Conservation (phyloP, 2,113 vertebrate genomes). For the Aviceda subcristata region DNA sequence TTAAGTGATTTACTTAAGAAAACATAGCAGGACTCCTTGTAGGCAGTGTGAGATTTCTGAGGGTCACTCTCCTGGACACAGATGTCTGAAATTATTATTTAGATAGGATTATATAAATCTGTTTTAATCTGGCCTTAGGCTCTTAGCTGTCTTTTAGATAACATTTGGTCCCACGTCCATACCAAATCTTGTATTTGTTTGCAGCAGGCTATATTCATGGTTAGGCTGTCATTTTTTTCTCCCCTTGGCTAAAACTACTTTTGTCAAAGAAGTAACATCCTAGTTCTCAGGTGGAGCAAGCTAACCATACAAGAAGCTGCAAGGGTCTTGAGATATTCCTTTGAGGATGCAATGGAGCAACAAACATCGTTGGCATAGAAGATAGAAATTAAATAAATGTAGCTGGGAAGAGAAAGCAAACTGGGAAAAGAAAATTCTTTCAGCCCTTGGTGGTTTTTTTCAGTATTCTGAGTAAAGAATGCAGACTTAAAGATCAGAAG, state of each 20-base stretch:
- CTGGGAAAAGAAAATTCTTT: not conserved
- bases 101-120: not conserved
- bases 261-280: not conserved
- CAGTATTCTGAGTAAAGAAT: not conserved
- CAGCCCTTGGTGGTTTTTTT: rapidly evolving
- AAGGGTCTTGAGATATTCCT: not conserved
- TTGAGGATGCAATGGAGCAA: not conserved
- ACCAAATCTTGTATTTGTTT: not conserved
- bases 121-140: not conserved
- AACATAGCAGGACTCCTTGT: not conserved
- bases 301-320: not conserved
- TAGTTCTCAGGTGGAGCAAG: not conserved
- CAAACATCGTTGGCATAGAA: not conserved
- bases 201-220: not conserved
- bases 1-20: not conserved
- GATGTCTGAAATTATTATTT: not conserved
- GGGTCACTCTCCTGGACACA: not conserved
- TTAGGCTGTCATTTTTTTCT: not conserved
- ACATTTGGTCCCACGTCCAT: not conserved
- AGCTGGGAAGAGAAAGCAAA: not conserved
- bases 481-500: not conserved
- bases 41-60: not conserved
- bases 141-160: not conserved
- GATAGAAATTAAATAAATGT: not conserved
- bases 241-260: not conserved